Base-by-base conservation (phyloP, 1,140 invertebrate genomes). In the Coptotermes formosanus region DNA sequence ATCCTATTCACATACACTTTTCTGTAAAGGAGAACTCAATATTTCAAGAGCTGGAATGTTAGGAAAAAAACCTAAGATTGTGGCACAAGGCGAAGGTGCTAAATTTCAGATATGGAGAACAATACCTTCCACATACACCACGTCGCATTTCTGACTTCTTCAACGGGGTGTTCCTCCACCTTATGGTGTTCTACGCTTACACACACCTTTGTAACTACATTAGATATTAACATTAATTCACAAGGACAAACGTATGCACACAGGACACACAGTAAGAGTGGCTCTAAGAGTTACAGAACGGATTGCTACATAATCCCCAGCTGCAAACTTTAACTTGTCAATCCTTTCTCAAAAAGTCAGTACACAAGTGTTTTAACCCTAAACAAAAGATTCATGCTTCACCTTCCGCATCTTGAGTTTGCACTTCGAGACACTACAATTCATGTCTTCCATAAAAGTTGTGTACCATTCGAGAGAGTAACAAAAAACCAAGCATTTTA, bases 221-320 rank as follows among this genome's bases (percentile, higher is more conserved):
- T 75, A 75, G 64, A n/a, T 55, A 55, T 75, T n/a, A 75, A 75
- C 64, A 75, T 75, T 75, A 75, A 75, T 75, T 75, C 64, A 75
- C 25, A 75, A 75, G 64, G 64, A 75, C 64, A 75, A 59, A 75
- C 30, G 64, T 11, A 75, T 75, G 64, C 64, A 75, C 64, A 75
- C 64, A 75, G 64, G n/a, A 75, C 64, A 75, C 64, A 69, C 64
- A 23, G 8, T 75, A 75, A 75, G 52, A 55, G 64, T 75, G 64
- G 64, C 25, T 21, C 7, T 75, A 75, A 75, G 21, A 59, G 64
- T 30, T 75, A n/a, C 4, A n/a, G 64, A 75, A 75, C n/a, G 25
- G n/a, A 16, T 30, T 14, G n/a, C 64, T 75, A n/a, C 64, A 75
- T 30, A 30, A 75, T 64, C 64, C 52, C 64, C n/a, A 30, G 64